phyloP scores from a whole-genome alignment of 2,888 invertebrate genomes.

The Meta bourneti region DNA sequence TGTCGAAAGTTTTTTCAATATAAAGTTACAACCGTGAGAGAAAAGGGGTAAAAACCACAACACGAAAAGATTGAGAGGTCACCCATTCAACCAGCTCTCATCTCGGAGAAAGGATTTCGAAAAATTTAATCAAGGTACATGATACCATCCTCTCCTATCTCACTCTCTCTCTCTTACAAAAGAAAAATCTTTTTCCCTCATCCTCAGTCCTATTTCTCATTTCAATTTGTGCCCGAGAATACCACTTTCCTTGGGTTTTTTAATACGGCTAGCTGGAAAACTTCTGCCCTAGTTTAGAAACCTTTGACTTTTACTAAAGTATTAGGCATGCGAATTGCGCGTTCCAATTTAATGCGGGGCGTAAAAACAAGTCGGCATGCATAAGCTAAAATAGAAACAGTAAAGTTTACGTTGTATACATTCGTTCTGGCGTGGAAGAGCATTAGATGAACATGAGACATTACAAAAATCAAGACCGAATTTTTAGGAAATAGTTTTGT shows the following conservation, averaged over 20 bases:
- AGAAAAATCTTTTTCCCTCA: neutral
- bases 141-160: constrained; percentile 17
- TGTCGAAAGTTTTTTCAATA: neutral
- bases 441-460: neutral
- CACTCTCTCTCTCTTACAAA: neutral
- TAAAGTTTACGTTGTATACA: neutral
- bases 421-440: neutral
- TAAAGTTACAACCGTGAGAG: neutral
- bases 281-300: neutral
- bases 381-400: no score
- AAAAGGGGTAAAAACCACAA: neutral
- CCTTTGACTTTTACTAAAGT: neutral
- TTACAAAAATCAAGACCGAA: neutral
- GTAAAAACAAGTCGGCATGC: neutral
- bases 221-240: constrained; percentile 1
- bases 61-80: constrained; percentile 1
- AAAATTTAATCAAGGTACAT: constrained; percentile 53
- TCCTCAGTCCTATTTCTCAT: constrained; percentile 20
- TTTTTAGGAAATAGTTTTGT: neutral
- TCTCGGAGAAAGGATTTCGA: constrained; percentile 11
- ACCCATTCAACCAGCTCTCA: constrained; percentile 1
- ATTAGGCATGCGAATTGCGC: neutral
- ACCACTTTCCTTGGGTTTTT: neutral
- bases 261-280: neutral
- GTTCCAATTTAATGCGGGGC: neutral